Evolutionary conservation across 2,888 invertebrate genomes (phyloP), one percentile per base, ranked within the genome.

Genomic region (Melanargia galathea): DNA sequence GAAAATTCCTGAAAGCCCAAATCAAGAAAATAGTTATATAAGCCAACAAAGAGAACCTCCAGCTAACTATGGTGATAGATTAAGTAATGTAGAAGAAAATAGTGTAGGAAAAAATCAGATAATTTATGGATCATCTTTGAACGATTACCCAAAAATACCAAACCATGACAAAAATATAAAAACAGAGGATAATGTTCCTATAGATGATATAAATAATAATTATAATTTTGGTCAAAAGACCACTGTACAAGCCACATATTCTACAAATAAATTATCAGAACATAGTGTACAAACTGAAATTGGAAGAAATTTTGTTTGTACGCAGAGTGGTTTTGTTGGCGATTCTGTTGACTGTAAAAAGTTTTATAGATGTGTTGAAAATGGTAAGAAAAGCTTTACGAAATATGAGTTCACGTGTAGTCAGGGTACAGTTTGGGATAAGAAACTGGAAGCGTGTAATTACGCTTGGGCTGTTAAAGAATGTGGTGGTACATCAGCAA

Each of bases 341-440:
- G 83, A 74, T 57, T 55, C 71, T 64, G 74, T 85, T 22, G 90
- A 95, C 72, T 95, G 95, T 71, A 92, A 86, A 63, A 95, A 93
- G 74, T 95, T 95, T 82, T 94, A 94, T 71, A 89, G 95, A 68
- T 95, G 95, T 74, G 94, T 94, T 0, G 82, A 84, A 63, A 84
- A 87, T 65, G 90, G 90, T 13, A 78, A 75, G 65, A 83, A 86
- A 61, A 80, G 82, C 18, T 92, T 77, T 67, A 90, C 78, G 5
- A 91, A 86, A 71, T 92, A 92, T 68, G 92, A 93, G 68, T 93
- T 93, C 75, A 77, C 84, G 8, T 94, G 94, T 73, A 92, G 93
- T 4, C 86, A 87, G 66, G 93, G 93, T 40, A 94, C 94, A 2
- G 92, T 92, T 20, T 94, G 93, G 93, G 94, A 94, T 79, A 76